These are phyloP conservation scores for Apodemia duryi DNA, from an alignment of 2,888 invertebrate genomes.

Conservation along the genomic window DNA sequence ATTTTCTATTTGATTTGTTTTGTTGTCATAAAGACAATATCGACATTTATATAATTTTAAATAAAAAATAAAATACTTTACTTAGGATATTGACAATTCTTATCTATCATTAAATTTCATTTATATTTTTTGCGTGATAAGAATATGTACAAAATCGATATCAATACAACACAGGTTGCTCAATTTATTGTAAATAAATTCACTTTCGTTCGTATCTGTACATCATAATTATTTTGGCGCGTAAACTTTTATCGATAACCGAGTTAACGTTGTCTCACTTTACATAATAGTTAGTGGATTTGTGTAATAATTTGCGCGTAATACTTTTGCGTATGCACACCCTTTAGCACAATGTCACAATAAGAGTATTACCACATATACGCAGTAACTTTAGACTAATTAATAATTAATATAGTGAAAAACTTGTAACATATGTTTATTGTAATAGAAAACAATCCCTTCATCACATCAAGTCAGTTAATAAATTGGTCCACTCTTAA, in stretches of 20 bases:
- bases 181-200: neutral
- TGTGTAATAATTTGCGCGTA: slow-evolving; percentile 1
- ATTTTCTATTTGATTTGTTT: no score
- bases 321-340: neutral
- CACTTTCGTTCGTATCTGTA: neutral
- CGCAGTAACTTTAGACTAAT: neutral
- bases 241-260: slow-evolving; percentile 3
- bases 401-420: neutral
- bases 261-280: neutral
- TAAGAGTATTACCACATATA: neutral
- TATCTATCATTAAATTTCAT: no score
- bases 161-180: neutral
- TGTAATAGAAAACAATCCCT: no score
- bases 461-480: no score
- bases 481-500: no score
- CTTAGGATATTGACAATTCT: no score
- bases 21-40: no score
- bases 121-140: no score
- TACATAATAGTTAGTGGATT: slow-evolving; percentile 8
- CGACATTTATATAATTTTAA: no score
- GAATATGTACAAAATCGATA: neutral
- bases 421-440: no score
- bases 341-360: neutral
- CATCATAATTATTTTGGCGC: neutral
- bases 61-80: no score